Percentiles rank a stretch among this genome's conserved stretches.
These are phyloP conservation scores for Ammodytes marinus DNA, from an alignment of 2,113 vertebrate genomes.

Conservation along the genomic window DNA sequence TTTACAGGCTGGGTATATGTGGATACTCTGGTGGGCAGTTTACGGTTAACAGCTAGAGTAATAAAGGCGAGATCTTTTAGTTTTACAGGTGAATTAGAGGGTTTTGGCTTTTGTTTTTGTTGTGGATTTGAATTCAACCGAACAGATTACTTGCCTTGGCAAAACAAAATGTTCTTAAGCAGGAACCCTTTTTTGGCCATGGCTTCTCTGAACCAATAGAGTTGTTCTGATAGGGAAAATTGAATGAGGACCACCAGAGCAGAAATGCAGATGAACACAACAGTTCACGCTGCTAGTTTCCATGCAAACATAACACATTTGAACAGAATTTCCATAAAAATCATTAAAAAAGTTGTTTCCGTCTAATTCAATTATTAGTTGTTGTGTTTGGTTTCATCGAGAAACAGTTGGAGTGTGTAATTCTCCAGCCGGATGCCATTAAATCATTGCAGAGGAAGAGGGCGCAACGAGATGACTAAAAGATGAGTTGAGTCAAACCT, in stretches of 20 bases:
- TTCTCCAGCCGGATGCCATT: neutral
- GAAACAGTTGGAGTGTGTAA: neutral
- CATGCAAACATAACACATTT: neutral
- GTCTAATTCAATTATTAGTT: neutral
- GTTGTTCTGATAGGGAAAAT: neutral
- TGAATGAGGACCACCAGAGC: neutral
- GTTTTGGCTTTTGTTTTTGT: neutral
- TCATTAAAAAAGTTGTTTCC: no score
- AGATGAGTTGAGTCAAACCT: neutral
- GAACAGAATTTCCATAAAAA: neutral
- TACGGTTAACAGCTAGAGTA: slow-evolving; percentile 45
- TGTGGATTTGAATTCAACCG: neutral
- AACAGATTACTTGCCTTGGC: neutral
- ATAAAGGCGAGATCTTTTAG: slow-evolving; percentile 46
- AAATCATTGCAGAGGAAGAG: neutral
- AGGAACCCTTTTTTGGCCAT: neutral
- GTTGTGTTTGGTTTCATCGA: neutral
- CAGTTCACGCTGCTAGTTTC: neutral
- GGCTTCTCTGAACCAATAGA: neutral
- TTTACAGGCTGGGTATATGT: slow-evolving; percentile 56
- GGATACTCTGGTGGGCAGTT: slow-evolving; percentile 54
- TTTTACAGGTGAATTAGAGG: slow-evolving; percentile 37
- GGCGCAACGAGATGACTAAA: neutral
- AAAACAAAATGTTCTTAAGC: neutral
- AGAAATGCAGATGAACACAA: neutral